Conservation (phyloP, 2,113 vertebrate genomes). For the Strix aluco region DNA sequence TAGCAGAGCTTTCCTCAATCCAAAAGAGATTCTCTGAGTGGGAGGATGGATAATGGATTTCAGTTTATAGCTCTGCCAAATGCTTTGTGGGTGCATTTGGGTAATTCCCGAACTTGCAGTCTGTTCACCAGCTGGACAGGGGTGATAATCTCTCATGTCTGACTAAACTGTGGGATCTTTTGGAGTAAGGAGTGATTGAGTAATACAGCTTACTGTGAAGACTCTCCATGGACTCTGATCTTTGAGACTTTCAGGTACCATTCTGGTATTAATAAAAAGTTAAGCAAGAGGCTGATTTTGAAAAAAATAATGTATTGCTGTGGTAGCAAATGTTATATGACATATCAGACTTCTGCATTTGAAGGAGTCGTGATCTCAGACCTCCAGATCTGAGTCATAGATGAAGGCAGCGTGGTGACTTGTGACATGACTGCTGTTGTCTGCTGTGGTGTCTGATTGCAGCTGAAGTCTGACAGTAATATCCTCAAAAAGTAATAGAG, state of each 20-base stretch:
- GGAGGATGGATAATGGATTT: not conserved
- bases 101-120: not conserved
- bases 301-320: not conserved
- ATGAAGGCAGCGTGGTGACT: not conserved
- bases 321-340: not conserved
- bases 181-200: accelerated
- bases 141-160: not conserved
- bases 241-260: not conserved
- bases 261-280: not conserved
- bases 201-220: accelerated
- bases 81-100: not conserved
- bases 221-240: not conserved
- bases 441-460: not conserved
- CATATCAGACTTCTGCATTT: not conserved
- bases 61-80: not conserved
- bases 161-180: not conserved
- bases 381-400: not conserved
- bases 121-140: not conserved
- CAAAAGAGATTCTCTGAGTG: not conserved
- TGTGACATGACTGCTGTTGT: not conserved
- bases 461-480: not conserved
- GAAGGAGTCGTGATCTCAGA: not conserved
- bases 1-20: not conserved
- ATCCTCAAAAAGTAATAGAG: not conserved
- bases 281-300: not conserved